Base-by-base conservation (phyloP, 2,113 vertebrate species). In the Cyprinus carpio region DNA sequence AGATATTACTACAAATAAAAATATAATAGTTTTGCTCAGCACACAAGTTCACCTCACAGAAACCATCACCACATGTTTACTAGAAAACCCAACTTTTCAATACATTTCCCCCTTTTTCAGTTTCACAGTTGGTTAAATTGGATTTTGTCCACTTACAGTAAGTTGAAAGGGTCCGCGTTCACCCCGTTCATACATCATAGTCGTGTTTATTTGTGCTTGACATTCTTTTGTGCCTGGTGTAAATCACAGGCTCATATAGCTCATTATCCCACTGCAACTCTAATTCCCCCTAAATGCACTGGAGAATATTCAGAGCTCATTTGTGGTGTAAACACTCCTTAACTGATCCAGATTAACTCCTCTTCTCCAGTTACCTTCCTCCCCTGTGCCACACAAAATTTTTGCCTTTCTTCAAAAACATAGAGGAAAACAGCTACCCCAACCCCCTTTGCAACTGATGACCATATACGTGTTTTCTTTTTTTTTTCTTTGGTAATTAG, bases 321-420 rank as follows among this genome's bases (percentile, higher is more conserved):
- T 93, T 93, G 92, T 88, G 94, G 92, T 92, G 93, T 94, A 95
- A 95, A 95, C 94, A 94, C 90, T 90, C 92, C 92, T 92, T 92
- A 91, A 93, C 93, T 92, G 91, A 93, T 93, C 93, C 91, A 93
- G 93, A 95, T 94, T 92, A 94, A 91, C 91, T 93, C 91, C 40
- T 79, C 49, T 72, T 92, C 90, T 95, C 93, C 87, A 81, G 91
- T 94, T 94, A 93, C 92, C 58, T 67, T 87, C 87, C 88, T 85
- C 83, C 82, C 56, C 89, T 87, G 89, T 16, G 81, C 89, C 84
- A 88, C 91, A 90, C 85, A 86, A 88, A 91, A 90, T 86, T 88
- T 75, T 85, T 83, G 67, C 83, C 85, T 76, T 74, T 34, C 67
- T 29, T 72, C 51, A 37, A 82, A 67, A 82, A 40, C 49, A 49